phyloP scores from a whole-genome alignment of 2,113 vertebrate genomes.

The Chloroceryle aenea region DNA sequence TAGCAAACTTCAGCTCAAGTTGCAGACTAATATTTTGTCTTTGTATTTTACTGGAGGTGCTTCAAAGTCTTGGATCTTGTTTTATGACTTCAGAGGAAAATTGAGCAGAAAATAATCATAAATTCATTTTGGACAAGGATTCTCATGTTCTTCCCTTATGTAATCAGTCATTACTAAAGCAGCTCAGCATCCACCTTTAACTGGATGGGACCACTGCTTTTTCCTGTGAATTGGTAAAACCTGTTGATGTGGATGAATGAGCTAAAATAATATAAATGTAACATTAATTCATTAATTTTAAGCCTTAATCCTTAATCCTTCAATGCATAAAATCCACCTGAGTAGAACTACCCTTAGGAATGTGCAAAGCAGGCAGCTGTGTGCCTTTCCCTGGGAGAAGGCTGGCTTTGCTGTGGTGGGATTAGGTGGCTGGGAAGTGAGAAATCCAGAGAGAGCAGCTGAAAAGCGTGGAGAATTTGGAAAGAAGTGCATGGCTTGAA shows the following conservation, averaged over 20 bases:
- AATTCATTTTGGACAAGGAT: neutral
- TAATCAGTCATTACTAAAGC: neutral
- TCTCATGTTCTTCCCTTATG: neutral
- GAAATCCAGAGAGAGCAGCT: neutral
- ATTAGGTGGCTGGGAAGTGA: neutral
- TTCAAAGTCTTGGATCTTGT: neutral
- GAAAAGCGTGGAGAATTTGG: neutral
- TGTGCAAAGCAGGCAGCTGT: neutral
- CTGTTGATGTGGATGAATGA: neutral
- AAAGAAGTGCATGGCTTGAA: neutral
- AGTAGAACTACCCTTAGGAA: neutral
- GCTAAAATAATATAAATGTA: neutral
- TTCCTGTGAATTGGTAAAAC: neutral
- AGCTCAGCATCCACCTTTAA: neutral
- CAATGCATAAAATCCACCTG: neutral
- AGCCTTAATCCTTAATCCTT: neutral
- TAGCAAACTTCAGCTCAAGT: neutral
- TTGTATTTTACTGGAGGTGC: neutral
- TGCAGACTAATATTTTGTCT: neutral
- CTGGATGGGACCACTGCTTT: neutral
- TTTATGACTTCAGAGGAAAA: neutral
- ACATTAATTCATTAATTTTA: neutral
- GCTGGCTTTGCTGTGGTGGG: neutral
- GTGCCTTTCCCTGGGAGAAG: neutral
- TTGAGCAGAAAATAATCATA: neutral